A percentile compares a stretch with the other conserved stretches of the same genome.
Evolutionary conservation across 2,888 invertebrate species (phyloP).

Genomic region (Phrixothrix hirtus): DNA sequence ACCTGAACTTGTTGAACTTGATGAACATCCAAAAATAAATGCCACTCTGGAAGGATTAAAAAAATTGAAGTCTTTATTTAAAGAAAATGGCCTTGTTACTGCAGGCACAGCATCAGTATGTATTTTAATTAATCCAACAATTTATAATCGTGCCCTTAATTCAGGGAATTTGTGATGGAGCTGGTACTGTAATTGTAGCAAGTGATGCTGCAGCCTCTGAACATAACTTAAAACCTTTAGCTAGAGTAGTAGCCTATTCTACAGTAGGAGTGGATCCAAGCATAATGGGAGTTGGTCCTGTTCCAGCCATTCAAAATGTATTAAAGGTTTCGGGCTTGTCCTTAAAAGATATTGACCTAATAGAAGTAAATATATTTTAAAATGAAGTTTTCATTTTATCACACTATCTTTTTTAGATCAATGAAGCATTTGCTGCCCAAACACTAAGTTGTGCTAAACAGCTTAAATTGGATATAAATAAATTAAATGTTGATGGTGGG

Average conservation of each 20-base stretch:
- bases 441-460: constrained; percentile 90
- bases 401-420: constrained; percentile 71
- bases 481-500: constrained; percentile 93
- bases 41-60: constrained; percentile 82
- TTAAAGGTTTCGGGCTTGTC: constrained; percentile 77
- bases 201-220: constrained; percentile 86
- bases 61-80: constrained; percentile 88
- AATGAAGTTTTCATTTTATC: not conserved
- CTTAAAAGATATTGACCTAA: constrained; percentile 85
- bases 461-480: constrained; percentile 80
- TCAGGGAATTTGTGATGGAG: constrained; percentile 98
- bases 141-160: no score
- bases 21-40: constrained; percentile 93
- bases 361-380: constrained; percentile 71
- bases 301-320: constrained; percentile 87
- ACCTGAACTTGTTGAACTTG: constrained; percentile 75
- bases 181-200: constrained; percentile 87
- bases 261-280: constrained; percentile 93
- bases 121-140: no score
- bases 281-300: constrained; percentile 98
- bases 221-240: constrained; percentile 83
- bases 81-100: constrained; percentile 91
- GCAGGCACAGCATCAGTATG: constrained; percentile 90
- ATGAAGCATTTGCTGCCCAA: constrained; percentile 98
- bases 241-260: constrained; percentile 89